These are phyloP conservation scores for Sebastes cheni DNA, from an alignment of 2,797 vertebrate species.

Conservation along the genomic window DNA sequence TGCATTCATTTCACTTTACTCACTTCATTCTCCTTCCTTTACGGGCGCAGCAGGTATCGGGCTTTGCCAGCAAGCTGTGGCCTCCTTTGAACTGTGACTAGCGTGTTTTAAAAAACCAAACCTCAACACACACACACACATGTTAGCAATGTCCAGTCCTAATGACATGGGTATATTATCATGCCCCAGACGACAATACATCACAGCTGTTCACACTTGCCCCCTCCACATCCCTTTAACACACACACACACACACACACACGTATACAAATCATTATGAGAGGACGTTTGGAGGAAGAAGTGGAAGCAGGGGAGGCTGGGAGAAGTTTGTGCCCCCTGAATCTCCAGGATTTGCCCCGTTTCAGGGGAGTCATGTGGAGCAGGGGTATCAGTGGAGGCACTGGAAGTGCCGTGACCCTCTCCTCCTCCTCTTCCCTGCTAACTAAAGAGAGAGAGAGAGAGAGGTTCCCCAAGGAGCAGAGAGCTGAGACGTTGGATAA, in stretches of 20 bases:
- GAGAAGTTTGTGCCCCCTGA: constrained; percentile 41
- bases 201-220: constrained; percentile 79
- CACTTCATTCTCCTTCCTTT: constrained; percentile 59
- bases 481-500: constrained; percentile 76
- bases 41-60: constrained; percentile 68
- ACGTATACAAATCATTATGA: constrained; percentile 66
- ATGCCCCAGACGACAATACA: constrained; percentile 67
- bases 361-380: constrained; percentile 14
- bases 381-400: constrained; percentile 43
- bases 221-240: constrained; percentile 48
- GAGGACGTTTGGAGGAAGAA: constrained; percentile 46
- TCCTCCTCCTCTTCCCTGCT: constrained; percentile 46
- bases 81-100: constrained; percentile 73
- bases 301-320: constrained; percentile 29
- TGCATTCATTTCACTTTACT: constrained; percentile 62
- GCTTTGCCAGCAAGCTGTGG: constrained; percentile 52
- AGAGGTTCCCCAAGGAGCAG: constrained; percentile 70
- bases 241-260: constrained; percentile 14
- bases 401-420: constrained; percentile 62
- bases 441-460: constrained; percentile 32
- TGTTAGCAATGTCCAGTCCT: constrained; percentile 67
- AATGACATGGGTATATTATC: constrained; percentile 71
- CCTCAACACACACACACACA: constrained; percentile 36
- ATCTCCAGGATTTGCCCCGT: constrained; percentile 45
- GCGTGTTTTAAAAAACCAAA: constrained; percentile 31